Evolutionary conservation across 2,113 vertebrate genomes (phyloP), one percentile per base, ranked within the genome.

Genomic region (Rhegmatorhina hoffmannsi): DNA sequence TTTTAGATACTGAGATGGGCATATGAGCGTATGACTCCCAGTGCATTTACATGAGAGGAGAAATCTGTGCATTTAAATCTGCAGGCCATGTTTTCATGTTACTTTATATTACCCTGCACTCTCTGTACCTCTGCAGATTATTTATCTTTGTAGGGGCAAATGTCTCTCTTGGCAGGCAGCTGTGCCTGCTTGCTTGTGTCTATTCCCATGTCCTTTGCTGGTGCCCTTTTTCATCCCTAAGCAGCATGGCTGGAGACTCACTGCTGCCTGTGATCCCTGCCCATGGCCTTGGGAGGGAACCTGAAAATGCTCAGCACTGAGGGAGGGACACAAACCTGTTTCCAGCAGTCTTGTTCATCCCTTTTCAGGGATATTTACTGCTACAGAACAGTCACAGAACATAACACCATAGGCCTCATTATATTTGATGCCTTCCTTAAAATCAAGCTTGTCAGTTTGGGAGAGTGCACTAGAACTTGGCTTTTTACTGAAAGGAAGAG

Each of bases 331-430:
- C 38, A 87, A 3, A n/a, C 18, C 79, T 34, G 31, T 84, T 56
- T 72, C 60, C 75, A 72, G 75, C 56, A 49, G 31, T 21, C 40
- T 33, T 58, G 17, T 81, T 67, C 64, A 20, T 79, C 60, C 52
- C 25, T 80, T 60, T 49, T 50, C 44, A 62, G 69, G 64, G 59
- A 25, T 70, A n/a, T 33, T 36, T 74, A 24, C 40, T 46, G 59
- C 17, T 58, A 7, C 5, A 62, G 64, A 77, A 16, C 64, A 69
- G 6, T 25, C 55, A 16, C 36, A 74, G 46, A 31, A 10, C 49
- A 40, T 49, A 33, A 55, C 33, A 6, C 52, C 1, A 0, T 10
- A 8, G 58, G 11, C 28, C 44, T 84, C 1, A 0, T 62, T n/a
- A 26, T 89, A 34, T 43, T 62, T 77, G 43, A 28, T 70, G 70